Evolutionary conservation across 2,797 vertebrate species (phyloP).

Genomic region (Scolopax bukidnonensis): DNA sequence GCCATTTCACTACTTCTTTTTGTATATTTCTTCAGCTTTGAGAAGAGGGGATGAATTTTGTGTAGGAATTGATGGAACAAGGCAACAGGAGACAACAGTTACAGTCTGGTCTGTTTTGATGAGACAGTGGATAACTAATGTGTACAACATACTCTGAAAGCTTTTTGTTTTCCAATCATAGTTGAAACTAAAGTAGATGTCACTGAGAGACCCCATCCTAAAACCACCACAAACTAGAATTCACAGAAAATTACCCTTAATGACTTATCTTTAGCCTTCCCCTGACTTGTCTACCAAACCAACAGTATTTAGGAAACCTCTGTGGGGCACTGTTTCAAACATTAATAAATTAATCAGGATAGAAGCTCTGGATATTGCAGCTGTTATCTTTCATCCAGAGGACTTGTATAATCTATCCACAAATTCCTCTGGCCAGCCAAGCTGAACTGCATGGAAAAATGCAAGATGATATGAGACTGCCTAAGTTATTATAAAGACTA

Average conservation of each 20-base stretch:
- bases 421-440: neutral
- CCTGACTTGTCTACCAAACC: neutral
- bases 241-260: neutral
- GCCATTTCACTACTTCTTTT: neutral
- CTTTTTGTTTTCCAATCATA: neutral
- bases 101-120: neutral
- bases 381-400: neutral
- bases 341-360: neutral
- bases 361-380: neutral
- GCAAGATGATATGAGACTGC: neutral
- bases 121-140: neutral
- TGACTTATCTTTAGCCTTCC: neutral
- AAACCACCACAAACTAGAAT: neutral
- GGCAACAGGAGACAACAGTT: neutral
- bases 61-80: neutral
- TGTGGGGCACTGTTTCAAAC: neutral
- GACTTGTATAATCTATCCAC: neutral
- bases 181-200: neutral
- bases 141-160: neutral
- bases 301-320: neutral
- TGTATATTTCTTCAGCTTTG: neutral
- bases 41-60: neutral
- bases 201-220: fast-evolving
- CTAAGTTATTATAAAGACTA: neutral
- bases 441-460: neutral